phyloP scores from a whole-genome alignment of 2,113 vertebrate species.

The Myxocyprinus asiaticus region DNA sequence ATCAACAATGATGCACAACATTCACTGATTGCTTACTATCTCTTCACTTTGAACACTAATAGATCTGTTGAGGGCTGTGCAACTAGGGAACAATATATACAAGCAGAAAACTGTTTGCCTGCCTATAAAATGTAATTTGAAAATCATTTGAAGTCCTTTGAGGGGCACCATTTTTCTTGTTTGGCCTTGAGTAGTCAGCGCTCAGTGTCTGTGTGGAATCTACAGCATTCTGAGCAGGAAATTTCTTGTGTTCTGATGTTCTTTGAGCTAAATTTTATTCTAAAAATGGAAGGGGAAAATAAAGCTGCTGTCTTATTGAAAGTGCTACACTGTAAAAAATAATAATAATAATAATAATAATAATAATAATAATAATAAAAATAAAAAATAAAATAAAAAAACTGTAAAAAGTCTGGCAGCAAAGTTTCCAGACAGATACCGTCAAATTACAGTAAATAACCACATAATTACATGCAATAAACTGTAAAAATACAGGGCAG shows the following conservation, averaged over 20 bases:
- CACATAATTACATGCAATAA: no score
- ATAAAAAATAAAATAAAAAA: no score
- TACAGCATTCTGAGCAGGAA: slow-evolving; percentile 24
- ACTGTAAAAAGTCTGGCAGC: no score
- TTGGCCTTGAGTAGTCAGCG: slow-evolving; percentile 29
- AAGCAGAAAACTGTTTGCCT: slow-evolving; percentile 1
- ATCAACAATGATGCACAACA: background rate
- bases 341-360: no score
- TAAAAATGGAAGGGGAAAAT: background rate
- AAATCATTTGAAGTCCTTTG: background rate
- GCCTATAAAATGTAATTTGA: slow-evolving; percentile 10
- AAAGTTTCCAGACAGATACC: no score
- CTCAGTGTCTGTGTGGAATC: slow-evolving; percentile 12
- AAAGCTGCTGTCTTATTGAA: background rate
- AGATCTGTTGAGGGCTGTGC: background rate
- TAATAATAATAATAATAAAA: no score
- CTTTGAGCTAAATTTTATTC: background rate
- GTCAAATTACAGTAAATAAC: no score
- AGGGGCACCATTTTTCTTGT: background rate
- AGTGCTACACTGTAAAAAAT: background rate
- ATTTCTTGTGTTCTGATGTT: background rate
- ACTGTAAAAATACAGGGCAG: no score
- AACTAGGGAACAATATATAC: background rate
- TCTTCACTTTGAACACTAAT: background rate
- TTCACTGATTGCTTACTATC: background rate